Evolutionary conservation across 2,113 vertebrate genomes (phyloP).

Genomic region (Salvator merianae): DNA sequence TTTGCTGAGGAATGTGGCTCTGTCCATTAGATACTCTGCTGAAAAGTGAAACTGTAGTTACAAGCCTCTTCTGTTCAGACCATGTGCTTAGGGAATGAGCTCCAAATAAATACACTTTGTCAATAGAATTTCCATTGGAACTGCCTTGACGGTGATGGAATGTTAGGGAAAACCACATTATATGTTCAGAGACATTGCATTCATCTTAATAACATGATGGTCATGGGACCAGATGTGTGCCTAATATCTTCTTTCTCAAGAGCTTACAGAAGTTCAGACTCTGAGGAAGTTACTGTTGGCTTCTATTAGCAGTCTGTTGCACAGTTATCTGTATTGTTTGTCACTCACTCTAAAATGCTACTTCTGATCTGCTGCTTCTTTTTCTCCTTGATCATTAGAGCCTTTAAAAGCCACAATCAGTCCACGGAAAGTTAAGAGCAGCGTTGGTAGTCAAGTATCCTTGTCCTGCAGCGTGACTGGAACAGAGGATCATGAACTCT

Average conservation of each 20-base stretch:
- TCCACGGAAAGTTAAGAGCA: slow-evolving; percentile 94
- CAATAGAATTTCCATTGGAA: too few relatives aligned
- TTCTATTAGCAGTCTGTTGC: too few relatives aligned
- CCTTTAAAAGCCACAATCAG: slow-evolving; percentile 94
- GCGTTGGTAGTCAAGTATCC: slow-evolving; percentile 95
- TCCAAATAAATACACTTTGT: too few relatives aligned
- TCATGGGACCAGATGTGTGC: not conserved
- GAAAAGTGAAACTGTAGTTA: not conserved
- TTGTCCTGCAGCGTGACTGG: slow-evolving; percentile 93
- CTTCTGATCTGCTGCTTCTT: not conserved
- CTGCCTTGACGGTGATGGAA: not conserved
- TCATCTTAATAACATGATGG: too few relatives aligned
- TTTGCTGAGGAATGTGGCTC: too few relatives aligned
- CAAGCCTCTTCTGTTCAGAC: not conserved
- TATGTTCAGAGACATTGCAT: not conserved
- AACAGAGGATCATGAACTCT: slow-evolving; percentile 92
- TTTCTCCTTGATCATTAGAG: slow-evolving; percentile 72
- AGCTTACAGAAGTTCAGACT: not conserved
- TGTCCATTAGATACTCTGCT: too few relatives aligned
- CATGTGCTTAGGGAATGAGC: not conserved
- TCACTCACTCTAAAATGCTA: not conserved
- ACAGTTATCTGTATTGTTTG: not conserved
- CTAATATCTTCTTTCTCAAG: not conserved
- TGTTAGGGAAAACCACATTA: not conserved
- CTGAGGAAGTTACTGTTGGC: not conserved